Evolutionary conservation across 2,797 vertebrate species (phyloP), one percentile per base, ranked within the genome.

Genomic region (Sitta carolinensis): DNA sequence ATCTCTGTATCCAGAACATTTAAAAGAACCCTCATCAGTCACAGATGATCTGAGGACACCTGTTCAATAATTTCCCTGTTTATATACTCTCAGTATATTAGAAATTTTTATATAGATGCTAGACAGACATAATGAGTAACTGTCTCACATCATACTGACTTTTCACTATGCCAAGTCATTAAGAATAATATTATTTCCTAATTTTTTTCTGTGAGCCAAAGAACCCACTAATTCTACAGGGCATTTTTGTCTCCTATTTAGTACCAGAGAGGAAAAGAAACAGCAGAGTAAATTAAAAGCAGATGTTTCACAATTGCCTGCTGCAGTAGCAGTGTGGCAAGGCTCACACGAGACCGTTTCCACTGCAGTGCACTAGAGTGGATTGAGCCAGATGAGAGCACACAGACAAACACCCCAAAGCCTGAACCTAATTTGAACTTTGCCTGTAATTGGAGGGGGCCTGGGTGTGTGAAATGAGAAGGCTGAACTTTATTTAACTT

Each of bases 401-500:
- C 0, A 1, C 26, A 62, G 67, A 12, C 61, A 57, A 86, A 51
- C 55, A 94, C n/a, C 21, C 32, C 38, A 51, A 51, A 36, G 11
- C 18, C 42, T 88, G 76, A 91, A 80, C 57, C 52, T 26, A 26
- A 50, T 51, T 36, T 85, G 89, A 93, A 92, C 62, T 30, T 89
- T 64, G 47, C 18, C 57, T 50, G 40, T 21, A 63, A 51, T 1
- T 11, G 29, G 19, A 17, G 29, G 38, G 55, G 20, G 6, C 26
- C 15, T 7, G 23, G 5, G 27, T 9, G 4, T 19, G 3, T 2
- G 3, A 9, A 74, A 70, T 27, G n/a, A 93, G 42, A 92, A 81
- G 75, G 13, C 16, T 72, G 45, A 88, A 92, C 68, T 92, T 83
- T 72, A 77, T 83, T 80, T 87, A 93, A 93, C 84, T 94, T 94